Evolutionary conservation across 2,113 vertebrate species (phyloP).

Genomic region (Microtus ochrogaster): DNA sequence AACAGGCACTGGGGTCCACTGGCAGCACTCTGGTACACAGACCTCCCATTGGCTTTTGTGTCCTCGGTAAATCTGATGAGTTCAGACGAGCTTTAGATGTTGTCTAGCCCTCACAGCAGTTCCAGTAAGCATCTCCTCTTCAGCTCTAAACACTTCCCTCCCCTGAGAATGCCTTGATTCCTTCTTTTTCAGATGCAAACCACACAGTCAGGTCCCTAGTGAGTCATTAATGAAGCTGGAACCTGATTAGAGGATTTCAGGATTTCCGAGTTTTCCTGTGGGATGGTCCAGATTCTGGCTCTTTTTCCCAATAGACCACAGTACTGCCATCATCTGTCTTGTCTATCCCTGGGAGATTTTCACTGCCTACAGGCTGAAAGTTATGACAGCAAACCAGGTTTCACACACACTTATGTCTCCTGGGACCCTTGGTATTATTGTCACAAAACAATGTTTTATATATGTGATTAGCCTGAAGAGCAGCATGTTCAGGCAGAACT

Average conservation of each 20-base stretch:
- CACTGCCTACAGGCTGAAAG: background rate
- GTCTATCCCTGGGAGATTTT: background rate
- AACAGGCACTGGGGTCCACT: background rate
- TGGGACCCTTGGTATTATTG: background rate
- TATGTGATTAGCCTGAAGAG: background rate
- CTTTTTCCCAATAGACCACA: background rate
- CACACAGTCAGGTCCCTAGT: background rate
- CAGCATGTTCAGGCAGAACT: conserved; percentile 4
- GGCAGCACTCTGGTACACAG: background rate
- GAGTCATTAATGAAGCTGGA: background rate
- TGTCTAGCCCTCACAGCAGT: background rate
- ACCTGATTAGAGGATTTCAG: background rate
- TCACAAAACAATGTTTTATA: background rate
- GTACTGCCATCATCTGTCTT: background rate
- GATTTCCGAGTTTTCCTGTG: background rate
- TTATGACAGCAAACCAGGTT: background rate
- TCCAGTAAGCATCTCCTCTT: background rate
- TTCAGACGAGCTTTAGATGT: background rate
- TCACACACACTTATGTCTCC: background rate
- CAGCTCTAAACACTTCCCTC: background rate
- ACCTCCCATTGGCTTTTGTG: background rate
- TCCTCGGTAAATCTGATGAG: background rate
- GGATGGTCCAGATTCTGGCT: background rate
- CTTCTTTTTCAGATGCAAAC: background rate
- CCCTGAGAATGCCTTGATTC: background rate